A percentile compares a stretch with the other conserved stretches of the same genome.
These are phyloP conservation scores for Scaptomyza reducta DNA, from an alignment of 2,888 invertebrate species.

Conservation along the genomic window DNA sequence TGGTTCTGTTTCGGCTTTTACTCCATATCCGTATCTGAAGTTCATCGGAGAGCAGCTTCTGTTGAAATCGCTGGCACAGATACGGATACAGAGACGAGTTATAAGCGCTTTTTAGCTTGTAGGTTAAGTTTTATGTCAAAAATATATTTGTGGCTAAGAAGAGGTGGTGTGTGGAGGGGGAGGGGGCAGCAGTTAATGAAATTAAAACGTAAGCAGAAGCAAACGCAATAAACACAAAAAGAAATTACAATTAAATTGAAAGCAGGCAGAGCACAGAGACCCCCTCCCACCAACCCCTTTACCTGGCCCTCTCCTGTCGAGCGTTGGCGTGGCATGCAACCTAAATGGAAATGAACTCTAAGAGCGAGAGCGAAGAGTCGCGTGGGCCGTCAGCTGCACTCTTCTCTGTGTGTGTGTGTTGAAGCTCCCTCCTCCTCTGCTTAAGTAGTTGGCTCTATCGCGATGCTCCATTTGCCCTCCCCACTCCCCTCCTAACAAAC, in stretches of 20 bases:
- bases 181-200: constrained; percentile 72
- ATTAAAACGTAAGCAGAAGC: constrained; percentile 77
- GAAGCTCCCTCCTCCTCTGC: constrained; percentile 15
- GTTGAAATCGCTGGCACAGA: constrained; percentile 59
- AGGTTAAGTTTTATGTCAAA: constrained; percentile 67
- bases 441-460: constrained; percentile 53
- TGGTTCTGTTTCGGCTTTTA: constrained; percentile 52
- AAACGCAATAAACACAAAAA: constrained; percentile 77
- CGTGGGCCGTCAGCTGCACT: constrained; percentile 67
- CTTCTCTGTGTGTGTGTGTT: constrained; percentile 27
- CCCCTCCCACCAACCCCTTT: not conserved
- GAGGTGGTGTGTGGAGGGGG: not conserved
- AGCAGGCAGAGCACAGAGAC: constrained; percentile 55
- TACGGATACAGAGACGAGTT: constrained; percentile 32
- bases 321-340: constrained; percentile 65
- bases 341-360: constrained; percentile 75
- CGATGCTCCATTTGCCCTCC: constrained; percentile 70
- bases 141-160: constrained; percentile 41
- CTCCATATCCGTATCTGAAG: constrained; percentile 48
- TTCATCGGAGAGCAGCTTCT: constrained; percentile 61
- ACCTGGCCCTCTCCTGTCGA: not conserved
- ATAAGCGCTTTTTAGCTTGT: constrained; percentile 43
- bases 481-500: not conserved
- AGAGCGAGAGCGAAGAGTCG: constrained; percentile 39
- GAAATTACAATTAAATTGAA: constrained; percentile 79